Evolutionary conservation across 2,113 vertebrate genomes (phyloP).

Genomic region (Festucalex cinctus): DNA sequence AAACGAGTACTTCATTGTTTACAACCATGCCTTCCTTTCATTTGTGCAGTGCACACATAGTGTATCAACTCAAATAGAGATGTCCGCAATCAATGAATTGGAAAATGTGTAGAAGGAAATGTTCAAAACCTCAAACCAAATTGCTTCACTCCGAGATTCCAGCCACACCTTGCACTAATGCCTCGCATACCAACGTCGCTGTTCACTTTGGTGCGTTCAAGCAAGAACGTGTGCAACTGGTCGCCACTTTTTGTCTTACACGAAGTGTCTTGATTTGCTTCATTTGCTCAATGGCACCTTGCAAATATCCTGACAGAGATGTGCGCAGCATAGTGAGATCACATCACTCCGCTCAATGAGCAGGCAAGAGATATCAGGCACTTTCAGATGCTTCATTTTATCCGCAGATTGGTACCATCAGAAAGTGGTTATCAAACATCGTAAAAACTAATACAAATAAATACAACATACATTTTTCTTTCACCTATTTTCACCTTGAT

Average conservation of each 20-base stretch:
- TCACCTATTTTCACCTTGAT: too few relatives aligned
- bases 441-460: too few relatives aligned
- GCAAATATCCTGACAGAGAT: too few relatives aligned
- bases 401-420: too few relatives aligned
- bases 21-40: too few relatives aligned
- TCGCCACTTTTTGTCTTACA: background rate
- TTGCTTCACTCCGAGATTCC: background rate
- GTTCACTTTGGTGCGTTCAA: slow-evolving; percentile 14
- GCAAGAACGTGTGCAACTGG: background rate
- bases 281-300: background rate
- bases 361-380: background rate
- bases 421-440: background rate
- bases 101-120: background rate
- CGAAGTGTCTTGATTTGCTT: background rate
- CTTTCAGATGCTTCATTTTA: background rate
- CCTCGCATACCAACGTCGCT: background rate
- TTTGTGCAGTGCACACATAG: background rate
- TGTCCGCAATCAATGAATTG: background rate
- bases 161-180: slow-evolving; percentile 8
- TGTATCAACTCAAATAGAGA: background rate
- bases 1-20: too few relatives aligned
- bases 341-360: too few relatives aligned
- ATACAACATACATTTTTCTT: too few relatives aligned
- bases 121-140: background rate
- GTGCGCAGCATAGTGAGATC: too few relatives aligned